Percentiles rank a stretch among this genome's conserved stretches.
Conservation (phyloP, 2,113 vertebrate genomes). For the Ceuthmochares aereus region DNA sequence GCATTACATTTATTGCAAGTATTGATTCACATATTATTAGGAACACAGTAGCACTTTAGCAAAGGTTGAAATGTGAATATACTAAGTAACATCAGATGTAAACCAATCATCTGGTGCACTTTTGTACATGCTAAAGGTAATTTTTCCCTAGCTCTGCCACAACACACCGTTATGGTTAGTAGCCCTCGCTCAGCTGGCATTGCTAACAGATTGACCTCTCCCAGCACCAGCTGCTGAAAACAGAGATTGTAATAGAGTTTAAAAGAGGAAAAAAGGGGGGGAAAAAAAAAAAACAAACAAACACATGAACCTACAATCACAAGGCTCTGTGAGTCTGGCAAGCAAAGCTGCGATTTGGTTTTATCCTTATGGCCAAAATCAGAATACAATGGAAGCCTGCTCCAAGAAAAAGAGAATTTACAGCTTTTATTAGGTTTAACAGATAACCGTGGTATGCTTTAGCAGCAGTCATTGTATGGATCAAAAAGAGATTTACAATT, state of each 20-base stretch:
- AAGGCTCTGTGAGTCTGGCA: not conserved
- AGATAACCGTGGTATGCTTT: not conserved
- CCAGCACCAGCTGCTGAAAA: not conserved
- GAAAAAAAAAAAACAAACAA: no score
- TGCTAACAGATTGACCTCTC: not conserved
- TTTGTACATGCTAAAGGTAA: not conserved
- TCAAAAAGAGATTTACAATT: not conserved
- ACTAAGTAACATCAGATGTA: not conserved
- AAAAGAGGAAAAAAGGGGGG: not conserved
- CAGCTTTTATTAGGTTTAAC: slow-evolving; percentile 44
- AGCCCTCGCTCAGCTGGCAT: not conserved
- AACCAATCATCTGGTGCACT: not conserved
- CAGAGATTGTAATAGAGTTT: not conserved
- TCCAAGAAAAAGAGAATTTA: not conserved
- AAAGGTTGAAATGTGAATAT: not conserved
- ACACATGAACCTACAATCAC: not conserved
- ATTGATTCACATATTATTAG: not conserved
- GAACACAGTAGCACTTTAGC: not conserved
- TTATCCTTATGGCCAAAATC: not conserved
- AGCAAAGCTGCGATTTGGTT: not conserved
- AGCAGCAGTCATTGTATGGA: not conserved
- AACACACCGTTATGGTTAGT: not conserved
- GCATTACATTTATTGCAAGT: not conserved
- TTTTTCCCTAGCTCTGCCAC: not conserved
- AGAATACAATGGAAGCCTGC: not conserved